Base-by-base conservation (phyloP, 2,797 vertebrate genomes). In the Halcyon chelicuti region DNA sequence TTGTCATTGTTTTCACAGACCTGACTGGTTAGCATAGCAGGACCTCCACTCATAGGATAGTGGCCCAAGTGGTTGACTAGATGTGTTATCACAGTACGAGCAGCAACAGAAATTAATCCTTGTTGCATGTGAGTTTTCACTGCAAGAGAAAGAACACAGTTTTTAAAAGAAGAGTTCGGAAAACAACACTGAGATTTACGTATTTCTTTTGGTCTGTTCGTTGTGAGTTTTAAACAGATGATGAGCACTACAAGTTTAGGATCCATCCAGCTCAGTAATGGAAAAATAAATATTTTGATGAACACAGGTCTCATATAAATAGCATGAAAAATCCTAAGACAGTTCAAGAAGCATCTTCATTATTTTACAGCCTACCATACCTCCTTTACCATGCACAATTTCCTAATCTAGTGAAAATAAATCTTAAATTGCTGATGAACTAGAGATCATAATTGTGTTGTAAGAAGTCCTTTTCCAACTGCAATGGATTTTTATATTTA, bases 1-100 rank as follows among this genome's bases (percentile, higher is more conserved):
- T 99, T 99, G 98, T 99, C 99, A 1, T 99, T 99, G 98, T 99
- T 99, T 97, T 99, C 99, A 97, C 99, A 99, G 88, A 99, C 98
- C 98, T 99, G 99, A 97, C 99, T 99, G 63, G 99, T 99, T 78
- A 99, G 98, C 97, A 99, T 99, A 60, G 99, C 99, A 13, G 99
- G 99, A 63, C 99, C 99, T 87, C 99, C 99, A 1, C 99, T 99
- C 99, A 99, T 99, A 31, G 99, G 99, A 97, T 99, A 99, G 98
- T 99, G 99, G 78, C 99, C 99, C 78, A 99, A 98, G 96, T 99
- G 99, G 97, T 99, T 99, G 94, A 99, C 99, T 88, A 99, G 98
- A 97, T 99, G 99, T 18, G 99, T 99, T 96, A 99, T 99, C 65
- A 99, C 99, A 28, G 99, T 99, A 76, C 99, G 99, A 88, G 99